These are phyloP conservation scores for Chondrilla cf. caribensis DNA, from an alignment of 37 sponge, comb jelly and placozoan species.

Conservation along the genomic window DNA sequence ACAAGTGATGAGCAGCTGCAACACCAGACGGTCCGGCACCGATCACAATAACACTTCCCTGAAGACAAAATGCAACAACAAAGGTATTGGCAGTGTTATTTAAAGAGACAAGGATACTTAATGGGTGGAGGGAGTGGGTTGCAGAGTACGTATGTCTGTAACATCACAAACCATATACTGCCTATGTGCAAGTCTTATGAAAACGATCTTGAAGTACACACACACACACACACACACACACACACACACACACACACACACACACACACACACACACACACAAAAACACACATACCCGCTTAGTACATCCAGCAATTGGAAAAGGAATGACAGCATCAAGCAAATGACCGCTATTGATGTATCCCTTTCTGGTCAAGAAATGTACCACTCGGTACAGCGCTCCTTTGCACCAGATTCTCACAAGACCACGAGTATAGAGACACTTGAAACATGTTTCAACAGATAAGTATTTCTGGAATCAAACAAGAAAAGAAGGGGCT, in stretches of 20 bases:
- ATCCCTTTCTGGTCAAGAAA: conserved; percentile 70
- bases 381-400: conserved; percentile 49
- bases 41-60: conserved; percentile 46
- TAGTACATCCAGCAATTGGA: conserved; percentile 14
- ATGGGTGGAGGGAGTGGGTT: neutral
- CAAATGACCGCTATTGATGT: conserved; percentile 74
- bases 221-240: too few relatives aligned
- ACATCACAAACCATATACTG: too few relatives aligned
- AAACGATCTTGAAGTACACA: too few relatives aligned
- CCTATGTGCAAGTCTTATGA: too few relatives aligned
- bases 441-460: conserved; percentile 33
- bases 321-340: conserved; percentile 32
- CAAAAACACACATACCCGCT: neutral
- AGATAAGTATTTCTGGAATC: conserved; percentile 48
- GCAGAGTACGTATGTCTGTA: neutral
- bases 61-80: too few relatives aligned
- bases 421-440: conserved; percentile 48
- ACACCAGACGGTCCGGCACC: conserved; percentile 84
- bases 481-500: neutral
- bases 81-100: neutral
- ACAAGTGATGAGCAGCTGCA: conserved; percentile 71
- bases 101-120: neutral
- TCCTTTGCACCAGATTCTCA: conserved; percentile 56
- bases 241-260: too few relatives aligned
- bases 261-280: too few relatives aligned